Base-by-base conservation (phyloP, 2,797 vertebrate species). In the Hydrophis major region DNA sequence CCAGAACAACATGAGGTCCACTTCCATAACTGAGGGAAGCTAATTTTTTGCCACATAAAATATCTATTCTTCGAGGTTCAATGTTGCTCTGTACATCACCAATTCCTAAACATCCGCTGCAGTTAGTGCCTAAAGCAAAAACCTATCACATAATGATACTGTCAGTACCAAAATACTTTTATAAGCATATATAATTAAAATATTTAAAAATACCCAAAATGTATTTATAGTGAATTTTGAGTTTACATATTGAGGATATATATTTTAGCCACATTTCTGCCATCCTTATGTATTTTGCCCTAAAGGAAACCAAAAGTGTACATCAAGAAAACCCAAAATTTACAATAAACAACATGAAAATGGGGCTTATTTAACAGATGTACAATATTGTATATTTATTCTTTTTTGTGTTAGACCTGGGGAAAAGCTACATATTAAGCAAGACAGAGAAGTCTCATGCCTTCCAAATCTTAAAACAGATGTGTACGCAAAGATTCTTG, bases 101-200 rank as follows among this genome's bases (percentile, higher is more conserved):
- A 25, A 98, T 98, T 42, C 99, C 99, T 96, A 99, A 97, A 96
- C 99, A 99, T 95, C 99, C 99, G 63, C 98, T 99, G 97, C 98
- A 99, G 97, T 99, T 99, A 92, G 99, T 99, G 92, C 99, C 99
- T 94, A 99, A 98, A 87, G 98, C 99, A 97, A 99, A 99, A 94
- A 99, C 98, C 99, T 99, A 97, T 94, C 83, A 92, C 83, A 95
- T 93, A 96, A 96, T 90, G 86, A 94, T 56, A 93, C 27, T 22
- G 4, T 94, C 93, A 94, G 90, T 93, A 78, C 86, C 69, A 93
- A 20, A 69, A 94, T 94, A n/a, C 16, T 86, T 60, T 91, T 61
- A 37, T 11, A 32, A 87, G 2, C 4, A 87, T 69, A 90, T 92
- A 50, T 25, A 18, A 93, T 37, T 87, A 6, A 92, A 93, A 2